A percentile compares a stretch with the other conserved stretches of the same genome.
Evolutionary conservation across 1,140 invertebrate species (phyloP).

Genomic region (Dendroctonus valens): DNA sequence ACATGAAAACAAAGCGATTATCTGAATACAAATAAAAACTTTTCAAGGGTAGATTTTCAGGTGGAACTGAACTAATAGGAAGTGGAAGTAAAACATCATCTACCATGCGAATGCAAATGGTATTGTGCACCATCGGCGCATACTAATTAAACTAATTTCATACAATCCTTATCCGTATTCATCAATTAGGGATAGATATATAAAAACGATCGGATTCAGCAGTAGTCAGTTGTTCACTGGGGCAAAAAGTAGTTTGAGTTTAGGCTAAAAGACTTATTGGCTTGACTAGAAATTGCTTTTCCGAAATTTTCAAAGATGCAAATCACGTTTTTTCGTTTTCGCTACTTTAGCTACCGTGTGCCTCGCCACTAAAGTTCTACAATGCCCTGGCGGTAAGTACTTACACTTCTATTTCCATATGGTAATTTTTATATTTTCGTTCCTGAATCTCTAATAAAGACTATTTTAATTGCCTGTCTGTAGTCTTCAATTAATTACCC

Average conservation of each 20-base stretch:
- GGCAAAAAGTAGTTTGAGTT: conserved; percentile 1
- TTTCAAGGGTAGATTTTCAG: too few species aligned
- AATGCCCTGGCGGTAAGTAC: neutral
- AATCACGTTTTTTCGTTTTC: neutral
- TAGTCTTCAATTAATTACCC: neutral
- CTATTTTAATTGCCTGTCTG: too few species aligned
- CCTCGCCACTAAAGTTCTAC: neutral
- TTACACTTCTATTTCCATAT: neutral
- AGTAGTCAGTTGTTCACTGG: neutral
- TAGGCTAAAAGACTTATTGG: neutral
- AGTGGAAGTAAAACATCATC: conserved; percentile 1
- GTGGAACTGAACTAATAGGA: neutral
- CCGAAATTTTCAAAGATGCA: neutral
- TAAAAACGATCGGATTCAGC: neutral
- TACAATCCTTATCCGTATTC: neutral
- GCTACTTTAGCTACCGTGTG: neutral
- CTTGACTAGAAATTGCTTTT: conserved; percentile 1
- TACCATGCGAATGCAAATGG: neutral
- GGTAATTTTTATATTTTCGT: neutral
- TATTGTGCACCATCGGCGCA: neutral
- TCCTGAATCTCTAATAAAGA: too few species aligned
- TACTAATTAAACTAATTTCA: neutral
- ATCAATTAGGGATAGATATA: neutral
- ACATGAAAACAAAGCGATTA: too few species aligned
- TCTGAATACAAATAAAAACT: too few species aligned